phyloP scores from a whole-genome alignment of 2,113 vertebrate species.

The Dermatemys mawii region DNA sequence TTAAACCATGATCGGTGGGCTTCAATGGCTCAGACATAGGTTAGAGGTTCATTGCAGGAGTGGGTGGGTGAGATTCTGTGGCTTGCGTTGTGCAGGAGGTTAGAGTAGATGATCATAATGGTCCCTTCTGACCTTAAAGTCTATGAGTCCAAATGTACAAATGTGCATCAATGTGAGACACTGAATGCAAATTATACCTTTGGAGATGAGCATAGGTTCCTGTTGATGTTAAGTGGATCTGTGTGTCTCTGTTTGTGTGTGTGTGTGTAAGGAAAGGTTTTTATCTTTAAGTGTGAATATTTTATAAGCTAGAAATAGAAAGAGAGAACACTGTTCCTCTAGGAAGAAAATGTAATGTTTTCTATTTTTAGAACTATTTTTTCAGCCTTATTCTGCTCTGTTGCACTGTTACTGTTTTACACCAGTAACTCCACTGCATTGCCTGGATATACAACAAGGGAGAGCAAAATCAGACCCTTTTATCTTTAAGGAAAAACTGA shows the following conservation, averaged over 20 bases:
- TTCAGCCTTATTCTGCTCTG: background rate
- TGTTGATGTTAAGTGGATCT: background rate
- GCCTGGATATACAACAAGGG: background rate
- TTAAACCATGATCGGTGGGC: too few relatives aligned
- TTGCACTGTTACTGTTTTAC: background rate
- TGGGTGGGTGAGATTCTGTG: too few relatives aligned
- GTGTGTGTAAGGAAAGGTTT: background rate
- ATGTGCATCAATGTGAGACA: background rate
- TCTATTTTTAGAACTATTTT: background rate
- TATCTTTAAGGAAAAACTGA: background rate
- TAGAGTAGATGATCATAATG: too few relatives aligned
- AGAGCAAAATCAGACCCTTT: background rate
- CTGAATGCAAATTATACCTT: background rate
- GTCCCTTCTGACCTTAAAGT: too few relatives aligned
- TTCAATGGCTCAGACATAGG: too few relatives aligned
- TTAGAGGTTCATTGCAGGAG: too few relatives aligned
- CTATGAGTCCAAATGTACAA: too few relatives aligned
- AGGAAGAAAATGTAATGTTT: background rate
- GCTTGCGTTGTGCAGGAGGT: too few relatives aligned
- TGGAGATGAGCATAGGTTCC: background rate
- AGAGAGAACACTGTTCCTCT: fast-evolving
- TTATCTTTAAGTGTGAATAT: background rate
- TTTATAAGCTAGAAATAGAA: too few relatives aligned
- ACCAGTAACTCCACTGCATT: background rate
- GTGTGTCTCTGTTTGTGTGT: too few relatives aligned